These are phyloP conservation scores for Cryptocephalus moraei DNA, from an alignment of 2,888 invertebrate species.

Conservation along the genomic window DNA sequence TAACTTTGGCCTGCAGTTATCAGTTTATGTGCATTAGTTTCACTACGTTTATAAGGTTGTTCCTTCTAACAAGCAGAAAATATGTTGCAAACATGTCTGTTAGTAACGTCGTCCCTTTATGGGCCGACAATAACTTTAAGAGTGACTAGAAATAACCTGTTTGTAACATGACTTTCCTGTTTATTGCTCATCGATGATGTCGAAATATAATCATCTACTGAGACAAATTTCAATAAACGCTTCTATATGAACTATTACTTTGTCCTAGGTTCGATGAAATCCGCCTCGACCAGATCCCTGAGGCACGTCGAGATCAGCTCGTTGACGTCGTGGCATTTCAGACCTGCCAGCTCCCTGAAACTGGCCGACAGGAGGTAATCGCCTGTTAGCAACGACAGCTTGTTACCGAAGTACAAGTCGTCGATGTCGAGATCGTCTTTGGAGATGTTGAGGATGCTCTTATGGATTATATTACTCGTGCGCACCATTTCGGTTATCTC, in stretches of 20 bases:
- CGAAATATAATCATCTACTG: too few species aligned
- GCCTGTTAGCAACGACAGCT: slow-evolving; percentile 79
- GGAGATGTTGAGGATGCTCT: slow-evolving; percentile 67
- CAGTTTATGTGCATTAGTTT: too few species aligned
- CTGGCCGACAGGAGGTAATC: slow-evolving; percentile 88
- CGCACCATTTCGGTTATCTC: slow-evolving; percentile 94
- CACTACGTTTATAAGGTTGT: too few species aligned
- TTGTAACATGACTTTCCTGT: too few species aligned
- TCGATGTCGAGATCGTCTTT: slow-evolving; percentile 40
- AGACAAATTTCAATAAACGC: too few species aligned
- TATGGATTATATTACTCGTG: slow-evolving; percentile 79
- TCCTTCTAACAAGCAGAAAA: too few species aligned
- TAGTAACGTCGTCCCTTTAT: too few species aligned
- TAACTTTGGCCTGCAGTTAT: too few species aligned
- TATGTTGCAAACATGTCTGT: too few species aligned
- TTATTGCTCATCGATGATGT: too few species aligned
- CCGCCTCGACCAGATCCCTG: slow-evolving; percentile 77
- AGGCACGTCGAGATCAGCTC: slow-evolving; percentile 81
- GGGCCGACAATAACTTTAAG: too few species aligned
- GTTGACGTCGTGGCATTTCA: slow-evolving; percentile 68
- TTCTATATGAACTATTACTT: slow-evolving; percentile 30
- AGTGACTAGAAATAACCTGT: too few species aligned
- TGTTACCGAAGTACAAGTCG: slow-evolving; percentile 88
- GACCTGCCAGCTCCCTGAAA: slow-evolving; percentile 71
- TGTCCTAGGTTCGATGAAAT: slow-evolving; percentile 75